phyloP scores from a whole-genome alignment of 2,113 vertebrate species.

The Ranitomeya variabilis region DNA sequence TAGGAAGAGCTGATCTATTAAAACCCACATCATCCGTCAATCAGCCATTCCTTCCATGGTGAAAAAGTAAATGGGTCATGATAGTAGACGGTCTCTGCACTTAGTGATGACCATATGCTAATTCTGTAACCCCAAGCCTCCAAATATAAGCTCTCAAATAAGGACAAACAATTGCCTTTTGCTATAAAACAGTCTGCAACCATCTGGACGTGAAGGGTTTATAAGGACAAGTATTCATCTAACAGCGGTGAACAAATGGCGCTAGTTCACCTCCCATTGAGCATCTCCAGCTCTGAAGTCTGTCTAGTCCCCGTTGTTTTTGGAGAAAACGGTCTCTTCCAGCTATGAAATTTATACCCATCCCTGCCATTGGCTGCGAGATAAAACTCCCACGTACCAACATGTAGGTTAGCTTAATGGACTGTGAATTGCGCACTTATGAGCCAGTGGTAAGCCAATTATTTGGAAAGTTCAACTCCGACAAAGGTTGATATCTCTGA shows the following conservation, averaged over 20 bases:
- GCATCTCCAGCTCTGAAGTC: neutral
- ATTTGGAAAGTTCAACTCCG: neutral
- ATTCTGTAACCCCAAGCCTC: neutral
- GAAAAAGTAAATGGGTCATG: neutral
- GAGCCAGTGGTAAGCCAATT: neutral
- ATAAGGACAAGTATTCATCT: neutral
- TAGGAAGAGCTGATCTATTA: neutral
- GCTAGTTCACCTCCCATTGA: conserved; percentile 1
- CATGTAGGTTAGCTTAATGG: neutral
- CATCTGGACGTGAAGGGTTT: conserved; percentile 1
- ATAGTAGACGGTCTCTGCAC: neutral
- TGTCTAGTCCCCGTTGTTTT: neutral
- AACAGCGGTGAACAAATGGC: neutral
- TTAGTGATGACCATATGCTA: neutral
- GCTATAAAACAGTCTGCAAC: neutral
- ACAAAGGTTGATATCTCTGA: neutral
- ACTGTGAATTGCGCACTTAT: neutral
- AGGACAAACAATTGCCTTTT: conserved; percentile 15
- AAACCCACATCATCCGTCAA: neutral
- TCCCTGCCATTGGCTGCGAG: neutral
- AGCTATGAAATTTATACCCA: neutral
- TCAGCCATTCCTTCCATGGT: neutral
- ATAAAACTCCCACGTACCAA: neutral
- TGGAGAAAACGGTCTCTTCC: neutral
- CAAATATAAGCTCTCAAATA: neutral